Evolutionary conservation across 2,113 vertebrate species (phyloP), one percentile per base, ranked within the genome.

Genomic region (Colaptes auratus): DNA sequence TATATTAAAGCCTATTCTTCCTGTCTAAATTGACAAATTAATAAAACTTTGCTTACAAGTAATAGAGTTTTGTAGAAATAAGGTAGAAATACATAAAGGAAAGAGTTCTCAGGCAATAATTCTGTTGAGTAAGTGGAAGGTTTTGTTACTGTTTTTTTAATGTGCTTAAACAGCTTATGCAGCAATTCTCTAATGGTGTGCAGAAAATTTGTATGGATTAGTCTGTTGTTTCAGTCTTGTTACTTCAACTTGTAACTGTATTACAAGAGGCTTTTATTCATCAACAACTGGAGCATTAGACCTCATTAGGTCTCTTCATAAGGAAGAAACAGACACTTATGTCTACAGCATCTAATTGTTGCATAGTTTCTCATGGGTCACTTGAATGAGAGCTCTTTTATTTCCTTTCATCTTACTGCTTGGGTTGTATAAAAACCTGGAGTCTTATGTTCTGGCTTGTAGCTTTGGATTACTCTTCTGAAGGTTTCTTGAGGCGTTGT

Each of bases 241-340:
- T 75, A 71, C 61, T 86, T 90, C 48, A 70, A 5, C 86, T 90
- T 93, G 52, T 80, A 92, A 39, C 52, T 92, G 13, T 79, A 50
- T 92, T 93, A 80, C 1, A 5, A 89, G 35, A 84, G 74, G 48
- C 86, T 96, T 93, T 92, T 86, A 84, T 86, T 93, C 86, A 71
- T 60, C 61, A 84, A 19, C 36, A 75, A 2, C 2, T 3, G 65
- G 61, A 81, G 8, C 83, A 75, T 88, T 88, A 92, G 75, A 39
- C 64, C 78, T 88, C 50, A 74, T 92, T 94, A 92, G 61, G 23
- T 33, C 27, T 81, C 70, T 83, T 93, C 88, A 86, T 86, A 65
- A 84, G 53, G 70, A 90, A 67, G 61, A 86, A 80, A 28, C 4
- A 74, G 69, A 31, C 56, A 50, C 17, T 19, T 76, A 23, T 31